phyloP scores from a whole-genome alignment of 2,113 vertebrate genomes.

The Urocolius indicus region DNA sequence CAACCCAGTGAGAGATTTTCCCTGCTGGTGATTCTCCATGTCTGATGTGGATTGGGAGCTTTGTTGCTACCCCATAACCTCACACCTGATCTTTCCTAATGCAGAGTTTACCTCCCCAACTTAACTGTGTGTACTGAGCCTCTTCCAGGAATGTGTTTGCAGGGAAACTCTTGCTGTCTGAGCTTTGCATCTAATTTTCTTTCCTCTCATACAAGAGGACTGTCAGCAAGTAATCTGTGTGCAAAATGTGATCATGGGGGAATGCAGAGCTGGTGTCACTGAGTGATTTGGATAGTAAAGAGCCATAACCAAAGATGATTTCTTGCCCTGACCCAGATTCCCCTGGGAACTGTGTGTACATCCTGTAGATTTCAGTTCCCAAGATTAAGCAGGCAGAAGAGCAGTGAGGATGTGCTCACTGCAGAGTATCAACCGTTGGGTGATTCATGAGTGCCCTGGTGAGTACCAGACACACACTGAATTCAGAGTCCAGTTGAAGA shows the following conservation, averaged over 20 bases:
- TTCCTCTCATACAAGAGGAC: not conserved
- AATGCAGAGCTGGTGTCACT: not conserved
- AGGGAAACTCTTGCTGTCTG: not conserved
- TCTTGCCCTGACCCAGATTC: constrained; percentile 42
- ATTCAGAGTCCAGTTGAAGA: not conserved
- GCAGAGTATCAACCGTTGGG: not conserved
- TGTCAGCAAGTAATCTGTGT: constrained; percentile 20
- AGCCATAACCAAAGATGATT: constrained; percentile 37
- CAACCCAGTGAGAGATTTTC: not conserved
- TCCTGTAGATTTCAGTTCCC: not conserved
- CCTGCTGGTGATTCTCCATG: not conserved
- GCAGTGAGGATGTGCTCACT: not conserved
- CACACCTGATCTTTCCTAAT: not conserved
- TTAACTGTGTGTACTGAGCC: not conserved
- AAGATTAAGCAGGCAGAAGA: not conserved
- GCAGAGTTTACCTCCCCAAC: not conserved
- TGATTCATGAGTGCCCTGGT: not conserved
- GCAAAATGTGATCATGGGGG: constrained; percentile 3
- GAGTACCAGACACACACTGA: not conserved
- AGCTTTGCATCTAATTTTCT: not conserved
- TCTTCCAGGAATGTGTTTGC: not conserved
- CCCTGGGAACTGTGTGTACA: not conserved
- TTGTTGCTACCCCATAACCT: not conserved
- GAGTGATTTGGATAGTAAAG: constrained; percentile 4
- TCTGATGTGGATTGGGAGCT: not conserved